phyloP scores from a whole-genome alignment of 2,113 vertebrate species.

The Perca flavescens region DNA sequence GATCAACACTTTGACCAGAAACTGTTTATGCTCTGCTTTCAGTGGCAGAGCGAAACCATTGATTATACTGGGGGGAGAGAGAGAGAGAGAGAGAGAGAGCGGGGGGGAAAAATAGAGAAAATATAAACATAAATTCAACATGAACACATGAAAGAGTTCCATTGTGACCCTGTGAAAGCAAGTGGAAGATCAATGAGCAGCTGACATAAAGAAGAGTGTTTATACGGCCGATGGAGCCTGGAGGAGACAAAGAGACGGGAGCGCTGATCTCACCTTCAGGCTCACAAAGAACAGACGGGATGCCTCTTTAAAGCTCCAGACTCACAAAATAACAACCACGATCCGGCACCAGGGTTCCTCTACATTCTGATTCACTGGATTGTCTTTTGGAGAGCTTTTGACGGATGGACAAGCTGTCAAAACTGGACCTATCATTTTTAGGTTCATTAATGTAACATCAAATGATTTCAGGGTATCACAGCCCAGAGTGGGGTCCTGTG shows the following conservation, averaged over 20 bases:
- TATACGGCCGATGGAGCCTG: neutral
- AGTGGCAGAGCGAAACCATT: constrained; percentile 99
- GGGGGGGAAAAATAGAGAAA: neutral
- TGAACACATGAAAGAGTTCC: constrained; percentile 40
- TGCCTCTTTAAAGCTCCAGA: neutral
- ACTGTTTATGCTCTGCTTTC: constrained; percentile 99
- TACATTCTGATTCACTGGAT: neutral
- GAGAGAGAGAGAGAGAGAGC: neutral
- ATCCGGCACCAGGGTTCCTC: neutral
- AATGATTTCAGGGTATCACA: too few relatives aligned
- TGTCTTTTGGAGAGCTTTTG: neutral
- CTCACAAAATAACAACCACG: neutral
- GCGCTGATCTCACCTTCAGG: neutral
- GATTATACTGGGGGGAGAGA: constrained; percentile 90
- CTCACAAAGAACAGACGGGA: neutral
- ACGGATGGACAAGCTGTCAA: neutral
- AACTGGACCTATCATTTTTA: too few relatives aligned
- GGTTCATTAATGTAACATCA: too few relatives aligned
- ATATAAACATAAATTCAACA: constrained; percentile 39
- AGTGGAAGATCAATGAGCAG: constrained; percentile 42
- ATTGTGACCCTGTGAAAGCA: constrained; percentile 22
- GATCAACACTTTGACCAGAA: constrained; percentile 99
- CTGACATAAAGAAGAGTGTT: constrained; percentile 2
- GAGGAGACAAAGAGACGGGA: neutral
- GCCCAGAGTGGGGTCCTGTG: too few relatives aligned